Evolutionary conservation across 2,888 invertebrate species (phyloP), one percentile per base, ranked within the genome.

Genomic region (Epinotia nisella): DNA sequence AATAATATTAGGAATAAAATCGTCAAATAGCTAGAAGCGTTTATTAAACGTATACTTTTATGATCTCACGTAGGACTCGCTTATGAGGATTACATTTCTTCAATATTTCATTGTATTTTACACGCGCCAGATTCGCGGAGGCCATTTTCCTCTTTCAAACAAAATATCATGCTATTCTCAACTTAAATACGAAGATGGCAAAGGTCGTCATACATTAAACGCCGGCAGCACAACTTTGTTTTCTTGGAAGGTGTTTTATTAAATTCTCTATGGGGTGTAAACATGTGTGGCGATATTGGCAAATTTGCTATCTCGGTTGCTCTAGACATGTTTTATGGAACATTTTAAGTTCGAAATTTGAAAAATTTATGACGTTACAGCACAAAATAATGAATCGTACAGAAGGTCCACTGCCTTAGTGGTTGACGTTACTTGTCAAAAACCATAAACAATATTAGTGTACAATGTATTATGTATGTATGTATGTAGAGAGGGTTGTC

Each of bases 191-290:
- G 3, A 11, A n/a, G 3, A 15, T 2, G 29, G 21, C 45, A 64
- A 41, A 58, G 58, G n/a, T 21, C n/a, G 49, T n/a, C n/a, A 69
- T 24, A 24, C 21, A 11, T 51, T 35, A n/a, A 35, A 58, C 10
- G 41, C 10, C 51, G n/a, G 51, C 29, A 69, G 21, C 11, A 62
- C 2, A 51, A 21, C 3, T 49, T 68, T 41, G 56, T 64, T 5
- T 29, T 64, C 24, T 64, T 45, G 3, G 41, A 59, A 81, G 82
- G 85, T 81, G 84, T 83, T 88, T 86, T 89, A 89, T 88, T 85
- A 86, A 89, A 86, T 77, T 81, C 83, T 80, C 80, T 79, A 81
- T 77, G 78, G 81, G 81, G 81, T 80, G 83, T 81, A 80, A 81
- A 80, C 80, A 80, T 75, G 81, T 79, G 77, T 74, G 75, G 58